Evolutionary conservation across 2,888 invertebrate genomes (phyloP), one percentile per base, ranked within the genome.

Genomic region (Drosophila pseudotakahashii): DNA sequence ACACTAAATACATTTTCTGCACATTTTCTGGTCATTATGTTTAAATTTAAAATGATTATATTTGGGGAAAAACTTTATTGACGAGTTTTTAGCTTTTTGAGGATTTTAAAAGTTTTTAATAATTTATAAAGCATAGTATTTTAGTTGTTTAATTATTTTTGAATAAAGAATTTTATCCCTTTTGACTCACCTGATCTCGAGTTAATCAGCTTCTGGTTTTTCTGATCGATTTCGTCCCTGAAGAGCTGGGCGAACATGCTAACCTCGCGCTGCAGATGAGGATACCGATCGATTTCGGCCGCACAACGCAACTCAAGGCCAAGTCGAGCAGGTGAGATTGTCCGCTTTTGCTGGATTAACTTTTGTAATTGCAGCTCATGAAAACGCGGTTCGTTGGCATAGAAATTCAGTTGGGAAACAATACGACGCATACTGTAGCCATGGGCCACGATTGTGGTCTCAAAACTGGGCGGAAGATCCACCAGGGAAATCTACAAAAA

Each of bases 181-280:
- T n/a, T n/a, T n/a, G 19, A 19, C 19, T 19, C 19, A 19, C 92
- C 89, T 55, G 91, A 89, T 75, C 52, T 47, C 3, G 72, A 72
- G 30, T 91, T 91, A 52, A 91, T 87, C 34, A 89, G 77, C 76
- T 91, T 91, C 68, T 91, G 91, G 74, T 91, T 91, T 60, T 83
- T 89, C 58, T 89, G 79, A 73, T 91, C 90, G 54, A 85, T 75
- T 68, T 90, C 91, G 61, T 88, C 88, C 6, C 89, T 87, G 48
- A 88, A 74, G 34, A 91, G 79, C 37, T 81, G 73, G 36, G 91
- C 90, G 30, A 76, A 88, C 58, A 87, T 62, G 3, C 71, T 79
- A 13, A 84, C 81, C 71, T 91, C 91, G 1, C 91, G 77, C 11
- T 74, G 81, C 41, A 90, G 68, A 26, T 87, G 78, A 6, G 91